Conservation (phyloP, 2,797 vertebrate species). For the Benthosema pterotum region DNA sequence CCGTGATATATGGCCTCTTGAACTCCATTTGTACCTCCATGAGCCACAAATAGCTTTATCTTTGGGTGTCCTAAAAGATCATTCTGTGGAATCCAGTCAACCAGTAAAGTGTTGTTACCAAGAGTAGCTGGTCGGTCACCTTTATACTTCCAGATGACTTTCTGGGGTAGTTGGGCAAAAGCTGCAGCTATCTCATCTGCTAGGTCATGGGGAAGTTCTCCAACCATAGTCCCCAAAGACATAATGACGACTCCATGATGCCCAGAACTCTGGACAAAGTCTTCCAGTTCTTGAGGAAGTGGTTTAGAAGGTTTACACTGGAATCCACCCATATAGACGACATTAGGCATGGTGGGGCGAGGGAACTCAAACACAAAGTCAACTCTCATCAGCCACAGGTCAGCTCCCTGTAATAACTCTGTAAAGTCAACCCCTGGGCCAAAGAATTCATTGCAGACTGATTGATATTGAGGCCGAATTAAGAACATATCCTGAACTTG, state of each 20-base stretch:
- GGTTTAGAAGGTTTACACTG: constrained; percentile 77
- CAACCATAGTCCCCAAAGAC: constrained; percentile 75
- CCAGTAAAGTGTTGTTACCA: constrained; percentile 77
- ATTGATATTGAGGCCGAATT: constrained; percentile 55
- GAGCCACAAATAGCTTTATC: constrained; percentile 69
- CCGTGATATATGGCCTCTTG: constrained; percentile 76
- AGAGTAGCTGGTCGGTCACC: constrained; percentile 65
- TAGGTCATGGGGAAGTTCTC: constrained; percentile 63
- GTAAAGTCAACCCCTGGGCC: constrained; percentile 61
- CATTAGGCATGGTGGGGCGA: constrained; percentile 82
- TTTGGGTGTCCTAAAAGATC: constrained; percentile 77
- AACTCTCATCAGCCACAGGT: constrained; percentile 81
- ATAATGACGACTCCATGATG: constrained; percentile 80
- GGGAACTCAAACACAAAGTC: constrained; percentile 84
- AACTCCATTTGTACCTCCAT: constrained; percentile 77
- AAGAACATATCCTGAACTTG: constrained; percentile 50
- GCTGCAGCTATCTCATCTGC: constrained; percentile 68
- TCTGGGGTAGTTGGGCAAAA: constrained; percentile 77
- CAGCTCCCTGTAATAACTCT: constrained; percentile 68
- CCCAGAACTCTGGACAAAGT: constrained; percentile 76
- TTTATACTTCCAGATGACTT: constrained; percentile 78
- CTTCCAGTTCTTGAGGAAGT: constrained; percentile 71
- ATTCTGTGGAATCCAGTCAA: constrained; percentile 80
- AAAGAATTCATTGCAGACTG: constrained; percentile 60
- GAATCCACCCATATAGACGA: constrained; percentile 80